Evolutionary conservation across 2,113 vertebrate genomes (phyloP).

Genomic region (Acrocephalus arundinaceus): DNA sequence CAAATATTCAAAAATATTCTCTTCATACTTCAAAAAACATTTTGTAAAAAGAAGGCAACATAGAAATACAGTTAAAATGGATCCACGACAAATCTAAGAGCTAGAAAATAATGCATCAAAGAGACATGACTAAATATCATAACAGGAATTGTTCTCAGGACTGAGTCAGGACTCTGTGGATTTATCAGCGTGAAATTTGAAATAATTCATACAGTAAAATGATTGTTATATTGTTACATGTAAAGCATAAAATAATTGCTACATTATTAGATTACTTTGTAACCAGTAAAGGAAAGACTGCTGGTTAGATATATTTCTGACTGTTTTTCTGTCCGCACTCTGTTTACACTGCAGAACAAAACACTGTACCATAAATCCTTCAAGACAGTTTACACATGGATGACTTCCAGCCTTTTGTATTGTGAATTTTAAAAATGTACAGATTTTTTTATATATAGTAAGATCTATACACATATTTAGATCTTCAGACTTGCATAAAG

Average conservation of each 20-base stretch:
- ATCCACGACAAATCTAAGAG: background rate
- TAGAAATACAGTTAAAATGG: background rate
- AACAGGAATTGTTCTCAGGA: background rate
- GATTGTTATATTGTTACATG: background rate
- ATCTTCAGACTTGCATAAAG: background rate
- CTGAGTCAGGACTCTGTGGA: background rate
- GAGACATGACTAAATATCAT: background rate
- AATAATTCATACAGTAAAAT: background rate
- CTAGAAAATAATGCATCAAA: background rate
- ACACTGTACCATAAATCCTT: background rate
- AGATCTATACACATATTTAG: background rate
- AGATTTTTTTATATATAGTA: background rate
- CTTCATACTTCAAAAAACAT: conserved; percentile 52
- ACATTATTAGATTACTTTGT: background rate
- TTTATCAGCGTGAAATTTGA: background rate
- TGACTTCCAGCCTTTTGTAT: background rate
- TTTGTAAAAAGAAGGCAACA: background rate
- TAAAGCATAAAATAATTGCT: background rate
- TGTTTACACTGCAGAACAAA: background rate
- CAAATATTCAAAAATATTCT: conserved; percentile 60
- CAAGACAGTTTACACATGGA: background rate
- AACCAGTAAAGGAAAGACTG: background rate
- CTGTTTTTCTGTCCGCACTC: background rate
- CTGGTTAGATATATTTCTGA: background rate
- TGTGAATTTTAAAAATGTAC: background rate